Percentiles rank a stretch among this genome's conserved stretches.
These are phyloP conservation scores for Neolamprologus devosi DNA, from an alignment of 2,113 vertebrate genomes.

Conservation along the genomic window DNA sequence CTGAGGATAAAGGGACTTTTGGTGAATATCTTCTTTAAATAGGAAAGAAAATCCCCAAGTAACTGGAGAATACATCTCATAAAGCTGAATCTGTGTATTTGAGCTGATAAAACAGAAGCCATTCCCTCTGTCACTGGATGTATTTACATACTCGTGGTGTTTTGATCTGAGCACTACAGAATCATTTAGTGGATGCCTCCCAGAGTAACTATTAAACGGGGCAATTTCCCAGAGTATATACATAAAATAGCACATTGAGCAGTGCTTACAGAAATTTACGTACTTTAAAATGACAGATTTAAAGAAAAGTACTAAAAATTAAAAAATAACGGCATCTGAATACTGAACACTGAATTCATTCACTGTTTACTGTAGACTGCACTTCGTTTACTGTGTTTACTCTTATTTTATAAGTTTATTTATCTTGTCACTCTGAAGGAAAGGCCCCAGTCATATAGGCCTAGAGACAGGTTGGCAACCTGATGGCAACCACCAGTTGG, in stretches of 20 bases:
- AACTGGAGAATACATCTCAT: background rate
- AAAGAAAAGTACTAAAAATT: background rate
- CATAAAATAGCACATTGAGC: background rate
- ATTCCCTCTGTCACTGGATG: background rate
- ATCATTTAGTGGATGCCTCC: background rate
- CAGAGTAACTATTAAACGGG: background rate
- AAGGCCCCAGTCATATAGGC: background rate
- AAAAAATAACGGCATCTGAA: background rate
- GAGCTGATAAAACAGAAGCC: background rate
- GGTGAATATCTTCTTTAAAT: background rate
- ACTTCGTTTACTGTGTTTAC: background rate
- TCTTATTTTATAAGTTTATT: background rate
- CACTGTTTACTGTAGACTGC: background rate
- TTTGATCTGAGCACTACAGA: background rate
- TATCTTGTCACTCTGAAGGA: background rate
- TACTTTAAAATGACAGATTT: background rate
- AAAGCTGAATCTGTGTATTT: background rate
- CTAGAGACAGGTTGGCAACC: background rate
- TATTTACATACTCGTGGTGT: background rate
- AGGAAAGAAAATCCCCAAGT: background rate
- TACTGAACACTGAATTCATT: background rate
- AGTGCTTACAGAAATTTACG: background rate
- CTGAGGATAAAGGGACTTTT: background rate
- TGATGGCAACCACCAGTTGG: background rate
- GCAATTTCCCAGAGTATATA: background rate